Conservation (phyloP, 2,113 vertebrate genomes). For the Fulmarus glacialis region DNA sequence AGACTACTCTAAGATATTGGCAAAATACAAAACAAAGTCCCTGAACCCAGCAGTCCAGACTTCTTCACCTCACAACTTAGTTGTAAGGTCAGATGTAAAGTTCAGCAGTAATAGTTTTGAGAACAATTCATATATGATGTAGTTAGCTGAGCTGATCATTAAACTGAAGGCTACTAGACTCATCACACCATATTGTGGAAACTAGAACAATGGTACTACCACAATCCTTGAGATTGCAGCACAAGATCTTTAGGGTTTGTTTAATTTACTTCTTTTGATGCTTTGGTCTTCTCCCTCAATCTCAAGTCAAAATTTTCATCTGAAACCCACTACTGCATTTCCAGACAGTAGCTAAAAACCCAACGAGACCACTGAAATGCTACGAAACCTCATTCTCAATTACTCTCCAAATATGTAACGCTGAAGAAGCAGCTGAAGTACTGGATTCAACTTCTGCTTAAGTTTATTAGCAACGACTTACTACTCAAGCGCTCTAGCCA, state of each 20-base stretch:
- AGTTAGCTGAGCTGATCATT: background rate
- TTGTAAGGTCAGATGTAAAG: background rate
- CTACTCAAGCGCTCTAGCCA: background rate
- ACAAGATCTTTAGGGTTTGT: background rate
- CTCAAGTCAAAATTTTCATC: background rate
- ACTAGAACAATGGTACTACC: background rate
- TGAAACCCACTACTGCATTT: background rate
- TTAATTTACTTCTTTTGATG: background rate
- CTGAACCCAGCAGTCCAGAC: background rate
- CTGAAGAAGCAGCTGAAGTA: background rate
- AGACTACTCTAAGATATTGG: background rate
- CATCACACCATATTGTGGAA: background rate
- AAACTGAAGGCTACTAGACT: background rate
- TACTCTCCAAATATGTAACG: rapidly evolving
- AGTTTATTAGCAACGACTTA: background rate
- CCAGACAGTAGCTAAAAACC: background rate
- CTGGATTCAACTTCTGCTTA: background rate
- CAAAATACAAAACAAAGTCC: background rate
- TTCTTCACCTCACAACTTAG: background rate
- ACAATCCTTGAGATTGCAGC: background rate
- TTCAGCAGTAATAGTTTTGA: background rate
- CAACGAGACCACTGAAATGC: background rate
- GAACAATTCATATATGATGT: background rate
- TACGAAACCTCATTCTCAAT: background rate
- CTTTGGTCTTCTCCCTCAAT: background rate